phyloP scores from a whole-genome alignment of 2,113 vertebrate genomes.

The Copsychus sechellarum region DNA sequence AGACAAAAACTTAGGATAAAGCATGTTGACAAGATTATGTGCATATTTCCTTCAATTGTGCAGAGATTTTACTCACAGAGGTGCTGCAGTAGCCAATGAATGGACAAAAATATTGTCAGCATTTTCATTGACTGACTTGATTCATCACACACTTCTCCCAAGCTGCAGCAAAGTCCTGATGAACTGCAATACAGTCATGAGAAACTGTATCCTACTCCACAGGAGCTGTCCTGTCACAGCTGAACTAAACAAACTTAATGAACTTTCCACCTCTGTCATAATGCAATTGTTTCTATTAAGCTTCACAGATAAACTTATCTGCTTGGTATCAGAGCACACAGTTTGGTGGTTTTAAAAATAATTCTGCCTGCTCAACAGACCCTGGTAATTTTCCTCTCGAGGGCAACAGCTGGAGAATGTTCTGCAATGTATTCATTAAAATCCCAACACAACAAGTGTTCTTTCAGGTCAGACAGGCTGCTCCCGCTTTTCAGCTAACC shows the following conservation, averaged over 20 bases:
- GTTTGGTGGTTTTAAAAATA: not conserved
- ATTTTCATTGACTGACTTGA: not conserved
- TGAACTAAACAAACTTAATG: not conserved
- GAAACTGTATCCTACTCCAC: not conserved
- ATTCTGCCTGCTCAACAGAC: not conserved
- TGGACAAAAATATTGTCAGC: not conserved
- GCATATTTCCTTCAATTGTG: not conserved
- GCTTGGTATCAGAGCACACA: not conserved
- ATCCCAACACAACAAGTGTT: not conserved
- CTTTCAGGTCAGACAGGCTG: conserved; percentile 26
- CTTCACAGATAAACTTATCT: not conserved
- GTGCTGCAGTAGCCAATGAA: not conserved
- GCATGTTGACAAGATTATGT: not conserved
- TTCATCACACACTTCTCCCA: not conserved
- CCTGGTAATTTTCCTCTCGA: not conserved
- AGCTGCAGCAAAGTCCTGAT: not conserved
- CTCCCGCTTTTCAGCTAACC: not conserved
- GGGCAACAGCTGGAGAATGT: conserved; percentile 14
- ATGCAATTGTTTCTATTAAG: not conserved
- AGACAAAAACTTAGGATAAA: not conserved
- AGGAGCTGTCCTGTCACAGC: not conserved
- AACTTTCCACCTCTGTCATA: not conserved
- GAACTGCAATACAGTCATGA: not conserved
- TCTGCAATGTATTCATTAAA: not conserved
- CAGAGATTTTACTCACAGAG: not conserved